Evolutionary conservation across 2,113 vertebrate genomes (phyloP), one percentile per base, ranked within the genome.

Genomic region (Gopherus evgoodei): DNA sequence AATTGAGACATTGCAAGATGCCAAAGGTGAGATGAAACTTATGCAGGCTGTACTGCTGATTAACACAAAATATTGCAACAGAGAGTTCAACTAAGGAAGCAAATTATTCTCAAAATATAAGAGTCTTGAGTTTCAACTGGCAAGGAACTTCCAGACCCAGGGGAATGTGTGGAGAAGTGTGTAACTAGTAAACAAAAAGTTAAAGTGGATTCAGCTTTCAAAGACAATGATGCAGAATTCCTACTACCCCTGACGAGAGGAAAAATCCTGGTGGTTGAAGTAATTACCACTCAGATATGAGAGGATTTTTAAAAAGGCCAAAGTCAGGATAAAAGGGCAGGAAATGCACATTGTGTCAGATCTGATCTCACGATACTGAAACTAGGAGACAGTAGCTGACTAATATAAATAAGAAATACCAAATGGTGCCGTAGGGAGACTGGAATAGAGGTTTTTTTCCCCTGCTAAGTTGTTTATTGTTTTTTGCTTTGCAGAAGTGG

Each of bases 381-480:
- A 80, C 49, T 91, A 94, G 81, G 22, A 93, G 80, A 89, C 81
- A 79, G 24, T 13, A 95, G 7, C 6, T 87, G 90, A 44, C 84
- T 49, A 96, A 91, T 69, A 93, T 96, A 94, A 94, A 95, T 92
- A 96, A 94, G 69, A 92, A 92, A 88, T 84, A 92, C 90, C 86
- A 91, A 49, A 2, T 86, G 78, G 5, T 59, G 5, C 1, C 83
- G 31, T 8, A 80, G 9, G 11, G 42, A 25, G 29, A 94, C 13
- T 35, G 29, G 52, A 87, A 27, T 31, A 94, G 52, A 82, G 53
- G 50, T 27, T 80, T 89, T 92, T 86, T 83, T 47, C 8, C 87
- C 85, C 75, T 91, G 16, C 50, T 93, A 42, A 44, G 10, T 42
- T 69, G 29, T 79, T 92, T 86, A 50, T 57, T 90, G 5, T 81